Evolutionary conservation across 2,888 invertebrate species (phyloP), one percentile per base, ranked within the genome.

Genomic region (Luffia ferchaultella): DNA sequence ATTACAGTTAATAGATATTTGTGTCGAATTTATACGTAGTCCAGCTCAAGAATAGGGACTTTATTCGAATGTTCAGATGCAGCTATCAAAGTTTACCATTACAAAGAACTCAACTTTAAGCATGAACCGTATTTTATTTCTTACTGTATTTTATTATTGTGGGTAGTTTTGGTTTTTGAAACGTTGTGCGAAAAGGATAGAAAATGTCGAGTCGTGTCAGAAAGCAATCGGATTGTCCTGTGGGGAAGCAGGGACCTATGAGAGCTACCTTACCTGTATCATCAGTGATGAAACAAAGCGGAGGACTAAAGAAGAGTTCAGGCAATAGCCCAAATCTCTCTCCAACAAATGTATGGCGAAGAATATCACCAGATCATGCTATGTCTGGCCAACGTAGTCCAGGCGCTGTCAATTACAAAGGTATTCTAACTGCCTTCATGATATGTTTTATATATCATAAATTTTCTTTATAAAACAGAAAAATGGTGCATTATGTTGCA

Each of bases 241-340:
- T 76, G 60, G 74, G 76, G 50, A 83, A 83, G 62, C 77, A 78
- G 74, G 91, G 90, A 50, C 91, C 92, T 58, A 88, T 92, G 88
- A 87, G 90, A 70, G 92, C 92, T 52, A 92, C 91, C 53, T 80
- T 92, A 67, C 91, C 92, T 60, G 90, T 92, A 64, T 89, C 90
- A 50, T 91, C 91, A 53, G 86, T 91, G 56, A 84, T 91, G 71
- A 87, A 90, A 66, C 86, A 86, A 64, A 87, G 88, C 64, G 86
- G 86, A 54, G 87, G 86, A 48, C 72, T 88, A 50, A 86, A 86
- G 67, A 87, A 85, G 64, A 85, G 82, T 60, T 85, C 88, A 54
- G 85, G 85, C 60, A 88, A 86, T 64, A 90, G 89, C 62, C 89
- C 90, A 18, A 87, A 88, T 20, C 75, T 88, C 53, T 90, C 90